Evolutionary conservation across 1,140 invertebrate genomes (phyloP).

Genomic region (Melitaea cinxia): DNA sequence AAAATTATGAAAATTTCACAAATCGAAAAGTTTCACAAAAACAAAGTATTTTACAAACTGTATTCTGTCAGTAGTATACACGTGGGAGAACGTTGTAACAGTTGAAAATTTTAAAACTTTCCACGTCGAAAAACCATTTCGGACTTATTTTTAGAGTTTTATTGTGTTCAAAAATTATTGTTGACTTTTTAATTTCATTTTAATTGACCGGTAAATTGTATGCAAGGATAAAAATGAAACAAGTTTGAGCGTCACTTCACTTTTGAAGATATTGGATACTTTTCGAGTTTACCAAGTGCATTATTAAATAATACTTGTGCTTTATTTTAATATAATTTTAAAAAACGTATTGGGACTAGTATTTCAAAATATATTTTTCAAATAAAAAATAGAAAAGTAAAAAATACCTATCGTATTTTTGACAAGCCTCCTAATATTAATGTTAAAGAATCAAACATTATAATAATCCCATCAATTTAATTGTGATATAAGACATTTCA

Average conservation of each 20-base stretch:
- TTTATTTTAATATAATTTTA: too few relatives aligned
- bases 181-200: neutral
- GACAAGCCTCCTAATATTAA: neutral
- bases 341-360: too few relatives aligned
- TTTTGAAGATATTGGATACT: too few relatives aligned
- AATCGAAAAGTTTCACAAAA: conserved; percentile 27
- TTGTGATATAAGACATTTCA: conserved; percentile 14
- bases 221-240: too few relatives aligned
- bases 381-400: too few relatives aligned
- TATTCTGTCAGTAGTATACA: conserved; percentile 37
- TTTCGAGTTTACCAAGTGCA: too few relatives aligned
- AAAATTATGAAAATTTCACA: conserved; percentile 28
- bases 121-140: conserved; percentile 40
- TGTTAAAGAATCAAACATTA: too few relatives aligned
- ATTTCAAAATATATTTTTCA: too few relatives aligned
- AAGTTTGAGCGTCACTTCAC: too few relatives aligned
- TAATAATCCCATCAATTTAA: neutral
- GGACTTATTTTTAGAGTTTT: conserved; percentile 31
- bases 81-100: conserved; percentile 29
- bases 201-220: neutral
- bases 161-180: conserved; percentile 21
- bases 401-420: too few relatives aligned
- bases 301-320: too few relatives aligned
- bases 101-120: conserved; percentile 46
- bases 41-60: conserved; percentile 28